phyloP scores from a whole-genome alignment of 53 echinoderm and acorn worm species.

The Holothuria leucospilota region DNA sequence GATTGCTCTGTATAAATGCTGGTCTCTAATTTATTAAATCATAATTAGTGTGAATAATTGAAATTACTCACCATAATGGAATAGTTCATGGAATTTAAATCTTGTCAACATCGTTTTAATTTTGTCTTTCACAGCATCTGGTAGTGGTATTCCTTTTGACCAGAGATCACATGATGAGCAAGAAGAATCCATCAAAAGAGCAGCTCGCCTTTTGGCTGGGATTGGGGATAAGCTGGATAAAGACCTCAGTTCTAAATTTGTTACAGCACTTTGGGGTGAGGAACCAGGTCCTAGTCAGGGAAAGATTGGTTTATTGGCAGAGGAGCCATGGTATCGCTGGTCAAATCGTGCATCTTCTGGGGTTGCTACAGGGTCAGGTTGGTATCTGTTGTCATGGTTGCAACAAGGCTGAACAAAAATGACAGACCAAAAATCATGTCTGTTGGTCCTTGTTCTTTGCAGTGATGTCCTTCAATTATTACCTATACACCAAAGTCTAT shows the following conservation, averaged over 20 bases:
- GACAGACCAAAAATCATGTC: too few species aligned
- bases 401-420: too few species aligned
- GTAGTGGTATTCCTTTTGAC: constrained; percentile 72
- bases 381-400: neutral
- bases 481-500: too few species aligned
- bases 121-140: constrained; percentile 28
- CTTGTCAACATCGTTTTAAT: neutral
- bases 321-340: neutral
- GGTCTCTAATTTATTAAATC: too few species aligned
- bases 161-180: constrained; percentile 71
- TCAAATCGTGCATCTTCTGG: constrained; percentile 18
- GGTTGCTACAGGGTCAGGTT: constrained; percentile 33
- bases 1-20: too few species aligned
- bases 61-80: too few species aligned
- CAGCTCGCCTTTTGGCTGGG: constrained; percentile 85
- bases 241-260: constrained; percentile 63
- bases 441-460: too few species aligned
- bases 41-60: too few species aligned
- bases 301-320: neutral
- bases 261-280: constrained; percentile 39
- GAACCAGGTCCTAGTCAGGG: constrained; percentile 25
- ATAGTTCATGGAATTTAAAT: too few species aligned
- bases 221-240: constrained; percentile 87
- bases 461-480: too few species aligned
- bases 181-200: constrained; percentile 89